These are phyloP conservation scores for Porites rus DNA, from an alignment of 92 coral and sea anemone species.

Conservation along the genomic window DNA sequence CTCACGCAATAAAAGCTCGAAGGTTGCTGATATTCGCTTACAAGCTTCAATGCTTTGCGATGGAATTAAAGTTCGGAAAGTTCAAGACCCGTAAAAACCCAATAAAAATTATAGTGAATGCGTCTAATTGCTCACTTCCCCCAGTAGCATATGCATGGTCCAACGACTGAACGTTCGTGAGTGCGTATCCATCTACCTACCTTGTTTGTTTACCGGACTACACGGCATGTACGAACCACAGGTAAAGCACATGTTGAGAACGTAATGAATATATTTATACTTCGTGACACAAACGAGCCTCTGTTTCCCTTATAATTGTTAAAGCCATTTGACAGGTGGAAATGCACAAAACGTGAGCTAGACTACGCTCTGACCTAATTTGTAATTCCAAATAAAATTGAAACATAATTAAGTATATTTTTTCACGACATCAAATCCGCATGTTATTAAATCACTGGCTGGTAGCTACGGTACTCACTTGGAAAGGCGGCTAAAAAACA, in stretches of 20 bases:
- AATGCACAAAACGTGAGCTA: not conserved
- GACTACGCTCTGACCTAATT: not conserved
- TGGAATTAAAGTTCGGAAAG: not conserved
- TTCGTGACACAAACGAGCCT: slow-evolving; percentile 2
- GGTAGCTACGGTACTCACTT: no score
- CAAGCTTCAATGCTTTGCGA: not conserved
- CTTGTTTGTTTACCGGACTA: not conserved
- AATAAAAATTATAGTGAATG: not conserved
- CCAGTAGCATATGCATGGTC: no score
- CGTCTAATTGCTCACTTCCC: no score
- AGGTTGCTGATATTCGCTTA: not conserved
- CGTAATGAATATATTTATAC: not conserved
- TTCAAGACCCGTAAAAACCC: not conserved
- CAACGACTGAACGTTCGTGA: not conserved
- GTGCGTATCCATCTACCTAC: not conserved
- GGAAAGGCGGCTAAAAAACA: no score
- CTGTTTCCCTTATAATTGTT: not conserved
- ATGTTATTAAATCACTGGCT: no score
- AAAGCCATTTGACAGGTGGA: not conserved
- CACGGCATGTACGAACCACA: not conserved
- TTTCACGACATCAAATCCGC: no score
- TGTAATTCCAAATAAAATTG: no score
- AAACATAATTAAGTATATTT: no score
- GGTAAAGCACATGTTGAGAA: not conserved
- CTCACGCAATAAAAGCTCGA: slow-evolving; percentile 10